phyloP scores from a whole-genome alignment of 1,140 invertebrate genomes.

The Listronotus bonariensis region DNA sequence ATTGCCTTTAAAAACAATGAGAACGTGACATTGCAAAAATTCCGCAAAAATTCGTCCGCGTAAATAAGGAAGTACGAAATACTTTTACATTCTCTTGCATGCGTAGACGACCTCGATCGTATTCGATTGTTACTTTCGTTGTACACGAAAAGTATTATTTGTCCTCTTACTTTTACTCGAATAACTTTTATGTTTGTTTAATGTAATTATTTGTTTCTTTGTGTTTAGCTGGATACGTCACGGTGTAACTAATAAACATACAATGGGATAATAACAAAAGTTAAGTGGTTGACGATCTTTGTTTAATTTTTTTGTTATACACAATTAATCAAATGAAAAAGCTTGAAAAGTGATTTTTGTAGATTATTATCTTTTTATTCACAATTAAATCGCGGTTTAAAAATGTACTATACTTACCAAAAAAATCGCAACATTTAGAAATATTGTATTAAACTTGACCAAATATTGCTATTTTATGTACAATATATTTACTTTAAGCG shows the following conservation, averaged over 20 bases:
- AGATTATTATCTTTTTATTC: no score
- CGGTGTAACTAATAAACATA: conserved; percentile 1
- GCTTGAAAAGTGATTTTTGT: no score
- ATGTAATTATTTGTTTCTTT: conserved; percentile 3
- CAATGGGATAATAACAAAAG: neutral
- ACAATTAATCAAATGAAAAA: no score
- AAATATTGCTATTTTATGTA: no score
- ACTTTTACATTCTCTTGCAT: conserved; percentile 22
- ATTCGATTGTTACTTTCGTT: conserved; percentile 17
- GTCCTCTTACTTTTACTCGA: conserved; percentile 19
- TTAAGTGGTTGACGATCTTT: neutral
- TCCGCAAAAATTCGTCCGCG: conserved; percentile 6
- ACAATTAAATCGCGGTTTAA: no score
- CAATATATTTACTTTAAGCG: no score
- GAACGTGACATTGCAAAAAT: conserved; percentile 17
- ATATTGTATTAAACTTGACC: no score
- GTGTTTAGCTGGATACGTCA: neutral
- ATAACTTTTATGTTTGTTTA: conserved; percentile 4
- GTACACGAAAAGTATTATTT: neutral
- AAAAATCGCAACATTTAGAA: no score
- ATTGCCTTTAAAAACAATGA: conserved; percentile 8
- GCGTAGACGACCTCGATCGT: conserved; percentile 4
- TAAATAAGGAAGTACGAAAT: conserved; percentile 13
- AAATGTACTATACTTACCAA: no score
- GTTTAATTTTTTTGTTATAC: no score